Evolutionary conservation across 2,113 vertebrate species (phyloP).

Genomic region (Jacana jacana): DNA sequence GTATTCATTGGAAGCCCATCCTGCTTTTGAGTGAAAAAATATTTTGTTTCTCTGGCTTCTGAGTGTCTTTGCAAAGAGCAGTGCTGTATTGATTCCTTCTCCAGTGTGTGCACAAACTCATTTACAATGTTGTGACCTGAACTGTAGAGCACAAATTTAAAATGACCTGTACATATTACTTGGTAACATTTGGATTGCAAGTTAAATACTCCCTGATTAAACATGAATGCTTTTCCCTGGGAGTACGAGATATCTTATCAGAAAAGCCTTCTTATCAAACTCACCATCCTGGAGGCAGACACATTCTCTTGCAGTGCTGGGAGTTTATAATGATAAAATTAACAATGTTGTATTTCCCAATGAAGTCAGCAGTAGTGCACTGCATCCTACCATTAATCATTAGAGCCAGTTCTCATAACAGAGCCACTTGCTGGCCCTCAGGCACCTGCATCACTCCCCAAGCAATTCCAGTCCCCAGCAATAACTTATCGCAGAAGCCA

Average conservation of each 20-base stretch:
- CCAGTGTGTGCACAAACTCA: conserved; percentile 51
- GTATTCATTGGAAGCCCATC: not conserved
- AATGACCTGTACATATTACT: conserved; percentile 54
- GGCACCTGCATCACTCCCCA: conserved; percentile 67
- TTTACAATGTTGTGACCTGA: conserved; percentile 56
- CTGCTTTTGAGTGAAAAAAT: not conserved
- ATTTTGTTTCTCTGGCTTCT: conserved; percentile 36
- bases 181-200: conserved; percentile 62
- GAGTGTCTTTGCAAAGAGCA: conserved; percentile 20
- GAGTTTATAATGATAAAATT: conserved; percentile 77
- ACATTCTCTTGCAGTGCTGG: conserved; percentile 57
- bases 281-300: conserved; percentile 65
- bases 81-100: conserved; percentile 46
- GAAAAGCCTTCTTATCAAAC: conserved; percentile 69
- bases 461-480: conserved; percentile 58
- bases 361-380: conserved; percentile 61
- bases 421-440: conserved; percentile 51
- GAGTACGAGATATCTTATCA: conserved; percentile 64
- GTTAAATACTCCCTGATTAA: conserved; percentile 67
- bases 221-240: conserved; percentile 51
- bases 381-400: conserved; percentile 71
- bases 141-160: conserved; percentile 46
- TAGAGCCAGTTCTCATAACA: conserved; percentile 62
- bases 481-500: conserved; percentile 55
- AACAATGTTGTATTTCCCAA: conserved; percentile 72